Evolutionary conservation across 92 coral and sea anemone species (phyloP), one percentile per base, ranked within the genome.

Genomic region (Micromussa lordhowensis): DNA sequence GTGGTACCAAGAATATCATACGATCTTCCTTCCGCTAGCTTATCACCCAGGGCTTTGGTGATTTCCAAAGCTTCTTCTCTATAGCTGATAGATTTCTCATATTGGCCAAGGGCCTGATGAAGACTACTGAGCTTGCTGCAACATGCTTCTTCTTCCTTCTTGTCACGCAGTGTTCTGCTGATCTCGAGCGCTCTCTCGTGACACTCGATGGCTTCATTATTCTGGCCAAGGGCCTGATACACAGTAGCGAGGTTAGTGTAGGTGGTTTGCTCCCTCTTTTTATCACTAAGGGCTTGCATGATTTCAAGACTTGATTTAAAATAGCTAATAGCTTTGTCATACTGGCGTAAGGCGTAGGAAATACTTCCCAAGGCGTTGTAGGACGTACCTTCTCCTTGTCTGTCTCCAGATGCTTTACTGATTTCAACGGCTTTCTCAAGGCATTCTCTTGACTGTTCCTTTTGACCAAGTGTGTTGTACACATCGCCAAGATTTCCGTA

Each of bases 341-440:
- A 88, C 80, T 63, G 79, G 58, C 51, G 79, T 9, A 88, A 73
- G 51, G 34, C 78, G 15, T 59, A 26, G 49, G 72, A 88, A 3
- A 11, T 69, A 58, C 63, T 55, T 21, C 87, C 91, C 69, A 88
- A 13, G n/a, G 24, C 61, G 68, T 49, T 16, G 44, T 29, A 74
- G 76, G 57, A 61, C 51, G 17, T 28, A 11, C 91, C 35, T 35
- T 88, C 87, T n/a, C 19, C 48, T n/a, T 66, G 40, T 75, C 5
- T 88, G 86, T 88, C 87, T 57, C 91, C 91, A 82, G 74, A 18
- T 32, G 22, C 53, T 64, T 70, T 82, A 29, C 86, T 64, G 63
- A 82, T 88, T 54, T 82, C 54, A n/a, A 82, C 48, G 66, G 76
- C 68, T 66, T 81, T 82, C 79, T 82, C 77, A 14, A 34, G 58